phyloP scores from a whole-genome alignment of 2,888 invertebrate species.

The Mycalesis mineus region DNA sequence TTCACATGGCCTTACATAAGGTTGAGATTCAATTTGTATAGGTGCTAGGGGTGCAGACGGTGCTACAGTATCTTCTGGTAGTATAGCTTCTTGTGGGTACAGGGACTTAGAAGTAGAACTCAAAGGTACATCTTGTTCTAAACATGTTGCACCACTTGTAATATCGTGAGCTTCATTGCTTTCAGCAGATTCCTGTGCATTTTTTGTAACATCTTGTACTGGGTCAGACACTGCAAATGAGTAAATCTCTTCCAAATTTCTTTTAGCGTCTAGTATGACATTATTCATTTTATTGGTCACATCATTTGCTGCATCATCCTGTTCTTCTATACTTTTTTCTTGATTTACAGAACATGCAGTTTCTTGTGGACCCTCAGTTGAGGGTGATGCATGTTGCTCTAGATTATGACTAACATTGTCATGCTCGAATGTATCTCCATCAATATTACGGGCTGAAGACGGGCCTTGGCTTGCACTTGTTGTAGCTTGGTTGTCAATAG shows the following conservation, averaged over 20 bases:
- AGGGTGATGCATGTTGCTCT: too few relatives aligned
- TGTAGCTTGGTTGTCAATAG: neutral
- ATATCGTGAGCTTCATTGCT: neutral
- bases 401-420: too few relatives aligned
- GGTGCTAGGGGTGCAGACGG: constrained; percentile 60
- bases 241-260: neutral
- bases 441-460: too few relatives aligned
- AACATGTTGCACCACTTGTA: neutral
- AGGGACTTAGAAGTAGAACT: neutral
- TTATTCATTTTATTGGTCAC: neutral
- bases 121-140: neutral
- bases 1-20: constrained; percentile 5
- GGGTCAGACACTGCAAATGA: neutral
- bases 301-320: neutral
- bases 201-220: too few relatives aligned
- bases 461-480: neutral
- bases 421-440: too few relatives aligned
- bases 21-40: constrained; percentile 30
- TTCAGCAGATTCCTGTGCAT: too few relatives aligned
- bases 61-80: constrained; percentile 16
- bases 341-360: too few relatives aligned
- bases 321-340: neutral
- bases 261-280: neutral
- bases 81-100: neutral
- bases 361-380: too few relatives aligned